Base-by-base conservation (phyloP, 2,888 invertebrate genomes). In the Pammene fasciana region DNA sequence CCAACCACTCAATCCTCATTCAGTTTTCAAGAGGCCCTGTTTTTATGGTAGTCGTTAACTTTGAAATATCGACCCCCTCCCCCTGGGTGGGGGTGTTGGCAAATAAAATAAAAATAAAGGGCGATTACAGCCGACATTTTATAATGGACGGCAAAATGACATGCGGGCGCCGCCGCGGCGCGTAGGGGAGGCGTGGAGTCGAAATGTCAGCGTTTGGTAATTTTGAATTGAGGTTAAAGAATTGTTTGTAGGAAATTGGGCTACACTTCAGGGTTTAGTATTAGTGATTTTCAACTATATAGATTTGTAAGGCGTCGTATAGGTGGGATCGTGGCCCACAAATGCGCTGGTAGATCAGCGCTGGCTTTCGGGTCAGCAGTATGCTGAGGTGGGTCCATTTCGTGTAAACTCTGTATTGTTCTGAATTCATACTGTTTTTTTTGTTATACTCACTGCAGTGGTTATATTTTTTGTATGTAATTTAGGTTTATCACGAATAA, bases 41-140 rank as follows among this genome's bases (percentile, higher is more conserved):
- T 91, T 87, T 90, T 90, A 90, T 85, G 82, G 84, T 81, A 84
- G 89, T 91, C 92, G 92, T 92, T 92, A 91, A 91, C 88, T 91
- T 90, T 90, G 91, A 91, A 90, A 91, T 91, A 91, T 91, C 89
- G 89, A 86, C 77, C 83, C 83, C 73, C 50, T 38, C 79, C 75
- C 78, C 81, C 16, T 3, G 73, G 52, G 72, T 71, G 74, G 76
- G 85, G 83, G 79, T 83, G 86, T 82, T 82, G 85, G 86, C 87
- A 87, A 90, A 90, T 90, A 88, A 92, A 92, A 92, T 90, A 90
- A 91, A 91, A 91, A 91, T 90, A 89, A 90, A 90, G 88, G 87
- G 85, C 89, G 90, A 89, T 90, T 89, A 89, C 87, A 76, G 85
- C 86, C 90, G 90, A 89, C 92, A 90, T 91, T 91, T 92, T 92